These are phyloP conservation scores for Luperina testacea DNA, from an alignment of 2,888 invertebrate species.

Conservation along the genomic window DNA sequence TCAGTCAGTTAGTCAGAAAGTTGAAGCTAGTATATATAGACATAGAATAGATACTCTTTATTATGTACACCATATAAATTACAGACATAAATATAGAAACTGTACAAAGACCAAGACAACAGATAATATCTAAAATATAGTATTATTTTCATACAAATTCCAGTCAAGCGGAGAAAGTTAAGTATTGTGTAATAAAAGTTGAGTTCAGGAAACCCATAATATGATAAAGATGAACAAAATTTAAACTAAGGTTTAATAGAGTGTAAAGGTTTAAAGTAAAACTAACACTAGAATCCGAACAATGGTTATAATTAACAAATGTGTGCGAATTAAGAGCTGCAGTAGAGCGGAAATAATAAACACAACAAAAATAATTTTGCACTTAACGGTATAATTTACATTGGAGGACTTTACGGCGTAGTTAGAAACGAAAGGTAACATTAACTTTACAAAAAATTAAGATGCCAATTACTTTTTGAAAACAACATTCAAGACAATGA, in stretches of 20 bases:
- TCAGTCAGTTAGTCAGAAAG: background rate
- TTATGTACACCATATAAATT: too few relatives aligned
- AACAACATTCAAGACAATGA: background rate
- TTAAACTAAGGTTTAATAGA: background rate
- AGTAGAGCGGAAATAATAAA: constrained; percentile 51
- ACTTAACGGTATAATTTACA: constrained; percentile 14
- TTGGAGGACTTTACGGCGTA: background rate
- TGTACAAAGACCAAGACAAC: too few relatives aligned
- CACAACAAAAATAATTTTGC: constrained; percentile 35
- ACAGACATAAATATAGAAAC: too few relatives aligned
- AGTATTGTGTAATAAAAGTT: background rate
- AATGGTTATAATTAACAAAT: constrained; percentile 32
- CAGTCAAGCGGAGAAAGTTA: background rate
- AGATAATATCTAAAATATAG: background rate
- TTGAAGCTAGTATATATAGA: background rate
- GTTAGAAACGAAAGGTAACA: background rate
- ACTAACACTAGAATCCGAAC: constrained; percentile 7
- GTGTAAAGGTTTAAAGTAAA: background rate
- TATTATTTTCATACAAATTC: background rate
- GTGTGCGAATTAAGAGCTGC: constrained; percentile 30
- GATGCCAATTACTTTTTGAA: background rate
- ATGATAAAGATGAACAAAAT: background rate
- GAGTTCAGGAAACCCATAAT: too few relatives aligned
- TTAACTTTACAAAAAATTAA: background rate
- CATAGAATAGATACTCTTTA: too few relatives aligned